phyloP scores from a whole-genome alignment of 2,113 vertebrate genomes.

The Nyctereutes procyonoides region DNA sequence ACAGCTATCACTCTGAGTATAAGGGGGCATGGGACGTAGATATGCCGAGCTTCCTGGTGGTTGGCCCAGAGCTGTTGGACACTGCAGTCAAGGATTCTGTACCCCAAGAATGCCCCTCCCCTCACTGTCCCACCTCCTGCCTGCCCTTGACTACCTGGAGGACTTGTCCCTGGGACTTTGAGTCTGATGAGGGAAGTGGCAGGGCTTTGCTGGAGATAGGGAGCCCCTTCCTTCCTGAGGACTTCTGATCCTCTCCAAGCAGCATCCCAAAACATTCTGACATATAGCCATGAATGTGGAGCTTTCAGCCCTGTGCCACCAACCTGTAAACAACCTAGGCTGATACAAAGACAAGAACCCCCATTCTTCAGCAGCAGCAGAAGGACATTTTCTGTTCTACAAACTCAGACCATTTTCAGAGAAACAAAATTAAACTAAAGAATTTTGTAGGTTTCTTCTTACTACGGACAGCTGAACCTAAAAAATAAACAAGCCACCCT shows the following conservation, averaged over 20 bases:
- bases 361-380: background rate
- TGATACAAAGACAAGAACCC: background rate
- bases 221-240: background rate
- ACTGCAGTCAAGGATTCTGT: conserved; percentile 24
- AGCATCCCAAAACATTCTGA: background rate
- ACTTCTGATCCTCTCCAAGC: background rate
- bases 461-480: background rate
- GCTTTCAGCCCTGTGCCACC: background rate
- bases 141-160: conserved; percentile 72
- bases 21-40: conserved; percentile 88
- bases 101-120: conserved; percentile 83
- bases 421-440: background rate
- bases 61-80: background rate
- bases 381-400: background rate
- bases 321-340: background rate
- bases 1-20: conserved; percentile 92
- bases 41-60: conserved; percentile 91
- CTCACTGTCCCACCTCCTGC: conserved; percentile 80
- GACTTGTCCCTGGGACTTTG: background rate
- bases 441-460: background rate
- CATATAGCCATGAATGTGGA: background rate
- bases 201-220: background rate
- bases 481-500: background rate
- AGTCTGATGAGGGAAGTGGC: background rate
- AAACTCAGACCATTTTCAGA: background rate